These are phyloP conservation scores for Sarcophaga carnaria DNA, from an alignment of 2,888 invertebrate genomes.

Conservation along the genomic window DNA sequence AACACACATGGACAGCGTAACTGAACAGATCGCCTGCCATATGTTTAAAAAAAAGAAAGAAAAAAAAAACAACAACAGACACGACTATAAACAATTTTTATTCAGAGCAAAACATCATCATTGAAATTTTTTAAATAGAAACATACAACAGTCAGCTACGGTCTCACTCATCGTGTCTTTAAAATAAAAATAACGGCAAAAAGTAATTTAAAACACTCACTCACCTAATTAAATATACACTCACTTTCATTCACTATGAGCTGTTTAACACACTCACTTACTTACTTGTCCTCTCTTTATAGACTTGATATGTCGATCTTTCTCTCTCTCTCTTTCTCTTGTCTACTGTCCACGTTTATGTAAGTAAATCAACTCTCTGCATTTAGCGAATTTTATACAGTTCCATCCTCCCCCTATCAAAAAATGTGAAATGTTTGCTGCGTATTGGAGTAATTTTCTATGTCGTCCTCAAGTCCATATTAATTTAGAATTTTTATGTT, in stretches of 20 bases:
- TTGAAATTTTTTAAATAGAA: constrained; percentile 54
- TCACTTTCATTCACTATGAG: constrained; percentile 6
- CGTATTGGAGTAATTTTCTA: constrained; percentile 26
- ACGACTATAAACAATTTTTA: constrained; percentile 50
- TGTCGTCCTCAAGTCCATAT: constrained; percentile 56
- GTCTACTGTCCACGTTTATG: not conserved
- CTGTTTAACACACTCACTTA: not conserved
- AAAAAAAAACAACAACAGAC: too few relatives aligned
- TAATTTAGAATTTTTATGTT: constrained; percentile 54
- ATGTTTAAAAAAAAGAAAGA: not conserved
- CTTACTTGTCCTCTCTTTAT: not conserved
- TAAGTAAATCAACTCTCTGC: not conserved
- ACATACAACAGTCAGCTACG: constrained; percentile 2
- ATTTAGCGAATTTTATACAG: not conserved
- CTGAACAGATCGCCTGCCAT: not conserved
- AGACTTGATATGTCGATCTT: not conserved
- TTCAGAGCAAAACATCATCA: constrained; percentile 54
- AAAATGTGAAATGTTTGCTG: constrained; percentile 17
- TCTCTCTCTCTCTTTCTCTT: not conserved
- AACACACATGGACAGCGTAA: not conserved
- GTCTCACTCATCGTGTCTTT: constrained; percentile 46
- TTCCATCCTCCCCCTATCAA: constrained; percentile 15
- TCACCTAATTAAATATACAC: constrained; percentile 38
- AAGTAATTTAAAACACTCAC: constrained; percentile 49
- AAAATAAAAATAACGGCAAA: constrained; percentile 52